Conservation (phyloP, 2,888 invertebrate genomes). For the Gibbula magus region DNA sequence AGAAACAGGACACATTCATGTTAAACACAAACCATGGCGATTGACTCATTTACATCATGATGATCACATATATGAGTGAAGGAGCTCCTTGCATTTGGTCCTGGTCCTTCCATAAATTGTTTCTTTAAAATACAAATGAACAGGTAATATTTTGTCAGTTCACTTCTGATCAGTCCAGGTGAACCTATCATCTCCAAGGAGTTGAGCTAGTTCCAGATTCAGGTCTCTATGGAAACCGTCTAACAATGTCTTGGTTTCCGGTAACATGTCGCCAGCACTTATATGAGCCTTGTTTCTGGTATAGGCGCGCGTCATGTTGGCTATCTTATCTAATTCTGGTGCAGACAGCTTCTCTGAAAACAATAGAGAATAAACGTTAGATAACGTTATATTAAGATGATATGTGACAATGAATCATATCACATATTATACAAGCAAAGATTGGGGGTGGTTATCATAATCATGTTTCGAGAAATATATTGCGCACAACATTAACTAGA, state of each 20-base stretch:
- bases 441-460: no score
- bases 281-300: slow-evolving; percentile 29
- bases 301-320: slow-evolving; percentile 4
- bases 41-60: no score
- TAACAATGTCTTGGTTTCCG: slow-evolving; percentile 37
- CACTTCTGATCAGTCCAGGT: slow-evolving; percentile 17
- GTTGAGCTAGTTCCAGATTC: slow-evolving; percentile 35
- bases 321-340: slow-evolving; percentile 24
- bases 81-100: background rate
- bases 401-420: no score
- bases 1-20: no score
- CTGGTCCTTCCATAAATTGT: background rate
- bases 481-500: no score
- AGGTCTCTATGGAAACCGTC: slow-evolving; percentile 37
- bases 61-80: no score
- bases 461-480: no score
- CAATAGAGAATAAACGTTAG: no score
- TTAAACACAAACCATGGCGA: no score
- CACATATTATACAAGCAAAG: no score
- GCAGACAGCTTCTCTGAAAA: slow-evolving; percentile 22
- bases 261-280: slow-evolving; percentile 40
- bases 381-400: no score
- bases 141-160: no score
- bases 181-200: slow-evolving; percentile 33
- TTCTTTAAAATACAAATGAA: background rate